Evolutionary conservation across 2,797 vertebrate species (phyloP).

Genomic region (Clarias platycephalus): DNA sequence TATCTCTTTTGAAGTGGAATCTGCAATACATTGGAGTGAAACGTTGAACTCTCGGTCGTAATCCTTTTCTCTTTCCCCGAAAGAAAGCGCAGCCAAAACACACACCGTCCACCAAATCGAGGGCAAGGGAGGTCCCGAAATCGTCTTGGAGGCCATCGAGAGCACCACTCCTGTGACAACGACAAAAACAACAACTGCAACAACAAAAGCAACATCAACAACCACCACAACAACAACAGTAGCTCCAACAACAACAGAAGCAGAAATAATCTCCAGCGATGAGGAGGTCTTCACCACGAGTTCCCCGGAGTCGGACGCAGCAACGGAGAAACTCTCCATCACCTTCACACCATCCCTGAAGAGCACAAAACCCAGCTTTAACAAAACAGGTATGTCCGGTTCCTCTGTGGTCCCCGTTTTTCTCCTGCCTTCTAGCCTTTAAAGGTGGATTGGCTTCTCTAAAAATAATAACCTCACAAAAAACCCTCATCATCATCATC

Average conservation of each 20-base stretch:
- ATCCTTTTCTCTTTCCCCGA: conserved; percentile 32
- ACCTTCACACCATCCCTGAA: conserved; percentile 65
- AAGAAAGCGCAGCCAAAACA: conserved; percentile 75
- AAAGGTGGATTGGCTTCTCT: neutral
- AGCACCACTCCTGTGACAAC: conserved; percentile 49
- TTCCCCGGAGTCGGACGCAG: conserved; percentile 47
- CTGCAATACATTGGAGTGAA: conserved; percentile 35
- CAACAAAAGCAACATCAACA: conserved; percentile 39
- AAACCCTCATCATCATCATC: no score
- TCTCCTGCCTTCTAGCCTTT: neutral
- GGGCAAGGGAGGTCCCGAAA: conserved; percentile 66
- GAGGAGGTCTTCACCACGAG: conserved; percentile 31
- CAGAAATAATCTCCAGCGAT: conserved; percentile 3
- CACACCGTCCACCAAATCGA: conserved; percentile 68
- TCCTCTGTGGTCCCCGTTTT: neutral
- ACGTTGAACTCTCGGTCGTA: conserved; percentile 31
- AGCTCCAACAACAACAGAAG: conserved; percentile 37
- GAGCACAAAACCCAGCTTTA: conserved; percentile 57
- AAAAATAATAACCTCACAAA: neutral
- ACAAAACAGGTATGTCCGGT: conserved; percentile 75
- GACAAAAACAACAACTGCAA: conserved; percentile 48
- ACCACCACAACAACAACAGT: conserved; percentile 26
- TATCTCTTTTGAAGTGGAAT: conserved; percentile 55
- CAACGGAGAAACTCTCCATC: conserved; percentile 59
- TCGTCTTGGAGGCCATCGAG: conserved; percentile 65